Conservation (phyloP, 1,140 invertebrate species). For the Lysiphlebus fabarum region DNA sequence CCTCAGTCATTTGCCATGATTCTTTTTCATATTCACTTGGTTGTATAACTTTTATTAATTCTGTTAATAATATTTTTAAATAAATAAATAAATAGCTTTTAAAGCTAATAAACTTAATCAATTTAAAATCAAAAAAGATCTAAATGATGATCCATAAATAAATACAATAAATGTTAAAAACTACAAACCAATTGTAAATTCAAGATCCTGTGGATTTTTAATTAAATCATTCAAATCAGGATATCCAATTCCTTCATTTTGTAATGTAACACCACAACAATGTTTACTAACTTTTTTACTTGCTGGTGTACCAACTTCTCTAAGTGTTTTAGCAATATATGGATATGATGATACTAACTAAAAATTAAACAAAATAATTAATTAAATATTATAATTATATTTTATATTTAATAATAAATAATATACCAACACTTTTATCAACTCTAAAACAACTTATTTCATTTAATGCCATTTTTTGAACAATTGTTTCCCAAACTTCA, state of each 20-base stretch:
- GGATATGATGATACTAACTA: constrained; percentile 85
- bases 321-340: constrained; percentile 86
- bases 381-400: constrained; percentile 13
- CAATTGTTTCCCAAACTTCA: constrained; percentile 90
- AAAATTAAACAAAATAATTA: constrained; percentile 26
- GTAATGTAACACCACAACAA: constrained; percentile 83
- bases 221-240: constrained; percentile 83
- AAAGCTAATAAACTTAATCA: too few species aligned
- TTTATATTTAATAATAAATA: constrained; percentile 1
- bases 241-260: constrained; percentile 86
- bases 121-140: too few species aligned
- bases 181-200: constrained; percentile 80
- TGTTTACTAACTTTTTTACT: constrained; percentile 61
- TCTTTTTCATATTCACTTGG: constrained; percentile 89
- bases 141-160: constrained; percentile 9
- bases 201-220: constrained; percentile 74
- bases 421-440: constrained; percentile 73
- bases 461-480: constrained; percentile 85
- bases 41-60: constrained; percentile 73
- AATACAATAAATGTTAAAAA: constrained; percentile 10
- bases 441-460: constrained; percentile 86
- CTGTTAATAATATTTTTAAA: constrained; percentile 52
- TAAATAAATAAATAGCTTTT: too few species aligned
- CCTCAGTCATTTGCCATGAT: constrained; percentile 83
- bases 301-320: constrained; percentile 71